Evolutionary conservation across 2,888 invertebrate genomes (phyloP).

Genomic region (Plebejus argus): DNA sequence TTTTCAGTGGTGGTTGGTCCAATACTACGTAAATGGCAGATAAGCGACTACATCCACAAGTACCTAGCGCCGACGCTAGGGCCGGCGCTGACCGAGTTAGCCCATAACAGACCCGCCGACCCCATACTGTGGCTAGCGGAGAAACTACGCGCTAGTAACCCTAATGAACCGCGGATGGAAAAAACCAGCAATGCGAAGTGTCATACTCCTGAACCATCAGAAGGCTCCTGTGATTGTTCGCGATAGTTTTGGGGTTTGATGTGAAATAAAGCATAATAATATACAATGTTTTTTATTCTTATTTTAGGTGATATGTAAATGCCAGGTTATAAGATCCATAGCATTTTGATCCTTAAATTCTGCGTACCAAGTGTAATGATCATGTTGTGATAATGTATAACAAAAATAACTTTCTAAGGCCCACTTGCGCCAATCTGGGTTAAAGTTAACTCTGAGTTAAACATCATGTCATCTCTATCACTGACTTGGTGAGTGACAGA

Average conservation of each 20-base stretch:
- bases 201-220: slow-evolving; percentile 60
- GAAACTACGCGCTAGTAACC: slow-evolving; percentile 87
- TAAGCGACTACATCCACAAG: slow-evolving; percentile 85
- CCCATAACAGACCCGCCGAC: slow-evolving; percentile 86
- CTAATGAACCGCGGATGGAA: slow-evolving; percentile 83
- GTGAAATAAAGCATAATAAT: background rate
- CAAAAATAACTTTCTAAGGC: too few relatives aligned
- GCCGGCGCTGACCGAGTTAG: slow-evolving; percentile 83
- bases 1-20: slow-evolving; percentile 89
- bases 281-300: background rate
- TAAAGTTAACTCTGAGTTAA: too few relatives aligned
- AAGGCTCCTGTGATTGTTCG: slow-evolving; percentile 46
- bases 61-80: slow-evolving; percentile 83
- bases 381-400: too few relatives aligned
- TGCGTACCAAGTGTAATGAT: too few relatives aligned
- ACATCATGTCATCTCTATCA: too few relatives aligned
- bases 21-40: slow-evolving; percentile 80
- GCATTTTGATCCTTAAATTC: too few relatives aligned
- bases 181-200: slow-evolving; percentile 56
- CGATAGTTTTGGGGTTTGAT: background rate
- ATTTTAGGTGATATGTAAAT: background rate
- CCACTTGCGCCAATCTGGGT: too few relatives aligned
- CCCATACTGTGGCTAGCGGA: slow-evolving; percentile 90
- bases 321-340: too few relatives aligned
- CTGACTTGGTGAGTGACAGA: too few relatives aligned